Base-by-base conservation (phyloP, 2,113 vertebrate species). In the Uria lomvia region DNA sequence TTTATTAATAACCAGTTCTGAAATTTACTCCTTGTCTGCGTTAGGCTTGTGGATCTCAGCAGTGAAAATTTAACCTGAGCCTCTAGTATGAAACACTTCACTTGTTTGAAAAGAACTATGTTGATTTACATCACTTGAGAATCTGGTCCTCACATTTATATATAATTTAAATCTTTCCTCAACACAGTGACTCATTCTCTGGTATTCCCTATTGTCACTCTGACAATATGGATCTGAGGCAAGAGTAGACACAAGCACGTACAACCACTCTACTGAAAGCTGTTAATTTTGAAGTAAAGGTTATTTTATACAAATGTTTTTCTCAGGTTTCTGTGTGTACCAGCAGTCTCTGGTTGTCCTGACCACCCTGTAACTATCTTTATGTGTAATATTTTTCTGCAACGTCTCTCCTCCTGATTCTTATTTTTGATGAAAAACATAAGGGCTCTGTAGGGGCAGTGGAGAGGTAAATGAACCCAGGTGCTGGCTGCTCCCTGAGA, bases 391-490 rank as follows among this genome's bases (percentile, higher is more conserved):
- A 42, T 13, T 92, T 8, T 47, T 70, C 43, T 68, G 38, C 23
- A 83, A 66, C 29, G 1, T 22, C 13, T 55, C 38, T 75, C 24
- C 21, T 8, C 1, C 14, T 4, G 20, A 15, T 42, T 88, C 12
- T 68, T 72, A 17, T 15, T 42, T 72, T 56, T 60, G 4, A n/a
- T 47, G 8, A 66, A 73, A 74, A 45, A 20, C 56, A 18, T 12
- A 59, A 73, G 18, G 24, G 4, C 16, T 18, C 3, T 56, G 6
- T 0, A 0, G 27, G 9, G 9, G 14, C 36, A 9, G 13, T 86
- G 23, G 12, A 70, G 5, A 4, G 3, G 5, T 55, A 78, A 53
- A 67, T 29, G n/a, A 67, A 27, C 13, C 8, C 8, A 16, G 13
- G 5, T 53, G 14, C 15, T 62, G 29, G 9, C 24, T 82, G 45